phyloP scores from a whole-genome alignment of 2,888 invertebrate species.

The Athalia circularis region DNA sequence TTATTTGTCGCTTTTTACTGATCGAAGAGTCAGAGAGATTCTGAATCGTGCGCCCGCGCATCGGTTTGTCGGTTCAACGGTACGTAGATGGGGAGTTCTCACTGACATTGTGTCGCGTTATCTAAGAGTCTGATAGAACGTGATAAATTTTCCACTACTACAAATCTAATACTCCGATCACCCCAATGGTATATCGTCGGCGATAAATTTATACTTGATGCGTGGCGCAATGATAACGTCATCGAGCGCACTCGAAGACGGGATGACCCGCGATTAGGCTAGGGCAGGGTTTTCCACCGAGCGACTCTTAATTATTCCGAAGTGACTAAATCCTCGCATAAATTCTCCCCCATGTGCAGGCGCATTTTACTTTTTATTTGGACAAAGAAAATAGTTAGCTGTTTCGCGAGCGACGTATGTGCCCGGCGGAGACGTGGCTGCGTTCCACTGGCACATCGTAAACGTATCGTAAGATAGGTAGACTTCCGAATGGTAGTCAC shows the following conservation, averaged over 20 bases:
- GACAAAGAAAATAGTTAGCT: too few species aligned
- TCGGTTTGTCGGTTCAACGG: neutral
- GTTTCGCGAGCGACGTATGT: too few species aligned
- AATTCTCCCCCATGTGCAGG: neutral
- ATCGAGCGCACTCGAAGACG: neutral
- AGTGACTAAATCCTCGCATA: neutral
- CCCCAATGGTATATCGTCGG: conserved; percentile 6
- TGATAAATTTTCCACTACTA: conserved; percentile 7
- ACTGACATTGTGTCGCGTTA: neutral
- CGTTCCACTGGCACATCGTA: too few species aligned
- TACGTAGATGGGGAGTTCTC: neutral
- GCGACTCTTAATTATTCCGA: neutral
- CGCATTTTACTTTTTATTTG: neutral
- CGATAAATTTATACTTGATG: neutral
- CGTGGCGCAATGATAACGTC: neutral
- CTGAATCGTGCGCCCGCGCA: too few species aligned
- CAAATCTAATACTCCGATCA: neutral
- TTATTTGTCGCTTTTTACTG: too few species aligned
- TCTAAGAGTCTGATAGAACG: neutral
- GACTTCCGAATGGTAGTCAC: too few species aligned
- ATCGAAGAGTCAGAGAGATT: too few species aligned
- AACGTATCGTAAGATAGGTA: too few species aligned
- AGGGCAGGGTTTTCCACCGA: conserved; percentile 33
- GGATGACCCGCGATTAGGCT: conserved; percentile 31
- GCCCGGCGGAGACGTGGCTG: too few species aligned